Evolutionary conservation across 2,113 vertebrate genomes (phyloP).

Genomic region (Otolemur garnettii): DNA sequence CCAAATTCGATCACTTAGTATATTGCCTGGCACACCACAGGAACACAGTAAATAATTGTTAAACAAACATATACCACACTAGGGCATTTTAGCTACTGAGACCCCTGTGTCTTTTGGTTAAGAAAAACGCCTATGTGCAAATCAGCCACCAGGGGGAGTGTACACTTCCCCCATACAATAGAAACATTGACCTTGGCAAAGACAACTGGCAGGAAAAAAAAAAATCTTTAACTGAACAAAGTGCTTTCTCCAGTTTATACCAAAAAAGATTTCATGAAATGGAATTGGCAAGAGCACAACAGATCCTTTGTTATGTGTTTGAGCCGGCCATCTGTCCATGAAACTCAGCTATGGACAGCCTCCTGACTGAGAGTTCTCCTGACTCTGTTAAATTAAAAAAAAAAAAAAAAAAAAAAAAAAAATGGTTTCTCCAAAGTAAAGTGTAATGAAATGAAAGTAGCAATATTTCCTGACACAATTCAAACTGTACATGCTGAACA

Average conservation of each 20-base stretch:
- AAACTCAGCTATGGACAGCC: slow-evolving; percentile 35
- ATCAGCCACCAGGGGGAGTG: slow-evolving; percentile 72
- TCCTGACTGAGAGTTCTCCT: slow-evolving; percentile 54
- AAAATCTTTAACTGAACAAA: slow-evolving; percentile 70
- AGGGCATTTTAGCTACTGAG: neutral
- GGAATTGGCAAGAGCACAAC: slow-evolving; percentile 69
- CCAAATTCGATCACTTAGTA: neutral
- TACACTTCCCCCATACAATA: neutral
- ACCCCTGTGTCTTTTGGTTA: neutral
- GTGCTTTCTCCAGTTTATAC: slow-evolving; percentile 76
- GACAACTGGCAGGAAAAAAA: neutral
- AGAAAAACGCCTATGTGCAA: neutral
- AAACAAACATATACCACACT: neutral
- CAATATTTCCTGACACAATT: slow-evolving; percentile 65
- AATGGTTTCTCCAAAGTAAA: slow-evolving; percentile 53
- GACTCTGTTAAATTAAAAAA: slow-evolving; percentile 15
- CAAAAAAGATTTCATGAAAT: slow-evolving; percentile 71
- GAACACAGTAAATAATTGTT: neutral
- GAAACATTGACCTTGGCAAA: slow-evolving; percentile 78
- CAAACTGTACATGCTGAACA: slow-evolving; percentile 64
- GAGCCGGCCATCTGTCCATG: slow-evolving; percentile 53
- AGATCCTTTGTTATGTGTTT: slow-evolving; percentile 65
- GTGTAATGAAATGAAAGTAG: slow-evolving; percentile 58
- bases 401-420: slow-evolving; percentile 66
- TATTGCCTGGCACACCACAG: neutral